These are phyloP conservation scores for Meliscaeva auricollis DNA, from an alignment of 2,888 invertebrate species.

Conservation along the genomic window DNA sequence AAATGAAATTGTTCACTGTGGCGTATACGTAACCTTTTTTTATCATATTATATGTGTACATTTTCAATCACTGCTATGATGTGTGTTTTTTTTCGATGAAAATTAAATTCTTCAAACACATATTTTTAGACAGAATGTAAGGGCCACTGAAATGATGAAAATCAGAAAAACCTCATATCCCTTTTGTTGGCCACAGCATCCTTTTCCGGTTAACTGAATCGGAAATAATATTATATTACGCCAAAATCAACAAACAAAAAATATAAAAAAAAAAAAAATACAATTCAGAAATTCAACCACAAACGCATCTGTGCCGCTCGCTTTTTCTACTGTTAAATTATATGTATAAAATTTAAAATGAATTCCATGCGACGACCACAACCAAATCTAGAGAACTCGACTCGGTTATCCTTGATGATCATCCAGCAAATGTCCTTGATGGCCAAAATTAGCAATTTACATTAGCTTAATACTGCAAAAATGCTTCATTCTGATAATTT, in stretches of 20 bases:
- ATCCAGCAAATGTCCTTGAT: conserved; percentile 67
- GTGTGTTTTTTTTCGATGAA: conserved; percentile 7
- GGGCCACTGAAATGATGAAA: not conserved
- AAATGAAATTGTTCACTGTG: conserved; percentile 15
- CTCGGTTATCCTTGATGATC: conserved; percentile 32
- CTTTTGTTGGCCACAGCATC: conserved; percentile 67
- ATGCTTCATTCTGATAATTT: conserved; percentile 56
- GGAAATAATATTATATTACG: conserved; percentile 72
- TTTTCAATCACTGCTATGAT: not conserved
- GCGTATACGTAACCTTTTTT: conserved; percentile 22
- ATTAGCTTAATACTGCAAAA: conserved; percentile 56
- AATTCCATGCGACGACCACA: conserved; percentile 48
- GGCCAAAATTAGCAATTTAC: conserved; percentile 69
- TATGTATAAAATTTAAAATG: conserved; percentile 73
- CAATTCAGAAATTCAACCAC: not conserved
- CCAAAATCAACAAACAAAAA: conserved; percentile 21
- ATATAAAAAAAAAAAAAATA: not conserved
- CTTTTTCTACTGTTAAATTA: conserved; percentile 30
- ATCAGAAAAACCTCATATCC: conserved; percentile 51
- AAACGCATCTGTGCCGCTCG: conserved; percentile 19
- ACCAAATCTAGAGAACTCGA: conserved; percentile 33
- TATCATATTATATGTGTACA: not conserved
- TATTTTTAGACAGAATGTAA: conserved; percentile 33
- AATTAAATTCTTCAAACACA: conserved; percentile 36
- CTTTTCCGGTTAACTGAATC: conserved; percentile 74